A percentile compares a stretch with the other conserved stretches of the same genome.
phyloP scores from a whole-genome alignment of 2,797 vertebrate genomes.

The Acridotheres tristis region DNA sequence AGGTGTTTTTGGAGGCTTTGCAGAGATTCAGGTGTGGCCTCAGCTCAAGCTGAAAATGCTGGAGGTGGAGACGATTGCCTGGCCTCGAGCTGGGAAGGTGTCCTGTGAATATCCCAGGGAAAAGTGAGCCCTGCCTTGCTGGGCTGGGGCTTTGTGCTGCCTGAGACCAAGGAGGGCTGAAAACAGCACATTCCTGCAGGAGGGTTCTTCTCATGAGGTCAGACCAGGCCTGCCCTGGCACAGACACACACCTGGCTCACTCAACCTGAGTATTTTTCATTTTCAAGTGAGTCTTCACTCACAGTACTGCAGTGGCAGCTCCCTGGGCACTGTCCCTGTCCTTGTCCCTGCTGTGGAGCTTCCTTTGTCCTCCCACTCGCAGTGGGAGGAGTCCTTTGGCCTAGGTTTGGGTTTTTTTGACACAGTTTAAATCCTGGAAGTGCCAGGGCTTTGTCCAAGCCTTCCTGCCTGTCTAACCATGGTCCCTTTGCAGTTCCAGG shows the following conservation, averaged over 20 bases:
- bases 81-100: not conserved
- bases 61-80: not conserved
- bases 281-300: not conserved
- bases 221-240: not conserved
- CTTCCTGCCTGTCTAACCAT: not conserved
- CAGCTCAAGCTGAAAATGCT: accelerated
- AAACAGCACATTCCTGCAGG: not conserved
- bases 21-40: not conserved
- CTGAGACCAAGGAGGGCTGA: not conserved
- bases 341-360: not conserved
- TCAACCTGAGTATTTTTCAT: not conserved
- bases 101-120: accelerated
- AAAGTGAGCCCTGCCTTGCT: not conserved
- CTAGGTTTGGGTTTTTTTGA: not conserved
- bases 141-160: not conserved
- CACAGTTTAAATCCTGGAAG: not conserved
- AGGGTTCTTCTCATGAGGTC: not conserved
- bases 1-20: not conserved
- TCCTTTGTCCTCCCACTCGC: not conserved
- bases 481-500: conserved; percentile 77
- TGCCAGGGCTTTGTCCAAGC: not conserved
- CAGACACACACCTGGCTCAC: not conserved
- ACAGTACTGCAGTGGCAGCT: not conserved
- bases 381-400: not conserved
- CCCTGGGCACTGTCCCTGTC: not conserved